Percentiles rank a stretch among this genome's conserved stretches.
phyloP scores from a whole-genome alignment of 2,797 vertebrate species.

The Aselliscus stoliczkanus region DNA sequence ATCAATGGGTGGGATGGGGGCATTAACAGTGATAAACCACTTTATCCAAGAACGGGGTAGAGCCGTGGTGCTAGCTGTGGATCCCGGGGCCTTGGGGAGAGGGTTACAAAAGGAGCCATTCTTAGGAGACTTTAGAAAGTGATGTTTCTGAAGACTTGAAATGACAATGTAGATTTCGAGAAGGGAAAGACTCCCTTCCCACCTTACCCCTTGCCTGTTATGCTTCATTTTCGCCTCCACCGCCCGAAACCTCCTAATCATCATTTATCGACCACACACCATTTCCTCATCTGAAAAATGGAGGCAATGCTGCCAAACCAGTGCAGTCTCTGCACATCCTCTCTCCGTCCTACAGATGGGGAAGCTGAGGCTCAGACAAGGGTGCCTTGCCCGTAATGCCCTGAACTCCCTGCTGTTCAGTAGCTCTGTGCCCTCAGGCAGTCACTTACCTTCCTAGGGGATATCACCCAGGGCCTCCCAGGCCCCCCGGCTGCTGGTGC shows the following conservation, averaged over 20 bases:
- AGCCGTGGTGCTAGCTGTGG: not conserved
- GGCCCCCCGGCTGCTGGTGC: not conserved
- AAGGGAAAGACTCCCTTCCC: not conserved
- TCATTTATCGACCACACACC: not conserved
- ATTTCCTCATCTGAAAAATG: not conserved
- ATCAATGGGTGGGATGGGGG: no score
- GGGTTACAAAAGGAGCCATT: not conserved
- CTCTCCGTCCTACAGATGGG: not conserved
- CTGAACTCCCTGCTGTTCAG: not conserved
- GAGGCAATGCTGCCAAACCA: not conserved
- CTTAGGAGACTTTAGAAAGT: not conserved
- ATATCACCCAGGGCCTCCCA: not conserved
- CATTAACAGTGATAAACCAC: not conserved
- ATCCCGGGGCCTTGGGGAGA: not conserved
- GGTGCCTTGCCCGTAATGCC: not conserved
- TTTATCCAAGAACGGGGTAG: not conserved
- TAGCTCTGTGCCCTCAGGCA: not conserved
- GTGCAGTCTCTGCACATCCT: accelerated
- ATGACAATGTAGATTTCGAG: not conserved
- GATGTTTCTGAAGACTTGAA: not conserved
- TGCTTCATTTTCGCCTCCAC: not conserved
- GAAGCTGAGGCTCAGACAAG: not conserved
- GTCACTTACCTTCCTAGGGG: not conserved
- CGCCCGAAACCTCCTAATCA: not conserved
- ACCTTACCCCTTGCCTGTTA: not conserved